A percentile compares a stretch with the other conserved stretches of the same genome.
Evolutionary conservation across 2,888 invertebrate genomes (phyloP).

Genomic region (Alcis repandata): DNA sequence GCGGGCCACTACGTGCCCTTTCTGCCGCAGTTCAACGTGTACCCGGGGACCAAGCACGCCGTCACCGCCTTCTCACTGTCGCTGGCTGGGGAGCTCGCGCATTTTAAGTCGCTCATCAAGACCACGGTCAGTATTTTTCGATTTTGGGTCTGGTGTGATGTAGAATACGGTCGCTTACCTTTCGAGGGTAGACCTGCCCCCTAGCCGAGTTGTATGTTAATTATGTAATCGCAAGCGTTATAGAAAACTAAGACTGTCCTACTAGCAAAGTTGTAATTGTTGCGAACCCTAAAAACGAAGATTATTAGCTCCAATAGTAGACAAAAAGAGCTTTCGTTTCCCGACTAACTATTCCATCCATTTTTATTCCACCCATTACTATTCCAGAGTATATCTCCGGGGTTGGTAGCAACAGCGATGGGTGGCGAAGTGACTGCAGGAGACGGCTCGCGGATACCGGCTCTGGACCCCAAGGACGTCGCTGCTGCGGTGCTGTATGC

Average conservation of each 20-base stretch:
- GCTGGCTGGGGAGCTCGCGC: constrained; percentile 77
- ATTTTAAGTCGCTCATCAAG: constrained; percentile 70
- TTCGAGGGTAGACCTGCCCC: too few relatives aligned
- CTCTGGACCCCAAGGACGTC: constrained; percentile 84
- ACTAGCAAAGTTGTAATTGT: too few relatives aligned
- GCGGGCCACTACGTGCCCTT: constrained; percentile 69
- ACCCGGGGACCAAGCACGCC: constrained; percentile 84
- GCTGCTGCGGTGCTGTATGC: constrained; percentile 88
- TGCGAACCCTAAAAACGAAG: too few relatives aligned
- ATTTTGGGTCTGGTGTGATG: background rate
- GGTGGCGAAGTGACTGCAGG: constrained; percentile 19
- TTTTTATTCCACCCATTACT: too few relatives aligned
- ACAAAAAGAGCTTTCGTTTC: too few relatives aligned
- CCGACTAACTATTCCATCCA: too few relatives aligned
- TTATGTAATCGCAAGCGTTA: too few relatives aligned
- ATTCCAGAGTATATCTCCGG: constrained; percentile 88
- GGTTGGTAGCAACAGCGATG: constrained; percentile 85
- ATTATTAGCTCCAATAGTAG: too few relatives aligned
- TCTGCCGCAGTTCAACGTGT: constrained; percentile 66
- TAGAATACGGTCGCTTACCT: too few relatives aligned
- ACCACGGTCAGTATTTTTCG: constrained; percentile 54
- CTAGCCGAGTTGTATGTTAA: too few relatives aligned
- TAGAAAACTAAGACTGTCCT: too few relatives aligned
- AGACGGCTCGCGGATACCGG: constrained; percentile 57
- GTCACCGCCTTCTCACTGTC: constrained; percentile 81